phyloP scores from a whole-genome alignment of 2,797 vertebrate genomes.

The Phalanger gymnotis region DNA sequence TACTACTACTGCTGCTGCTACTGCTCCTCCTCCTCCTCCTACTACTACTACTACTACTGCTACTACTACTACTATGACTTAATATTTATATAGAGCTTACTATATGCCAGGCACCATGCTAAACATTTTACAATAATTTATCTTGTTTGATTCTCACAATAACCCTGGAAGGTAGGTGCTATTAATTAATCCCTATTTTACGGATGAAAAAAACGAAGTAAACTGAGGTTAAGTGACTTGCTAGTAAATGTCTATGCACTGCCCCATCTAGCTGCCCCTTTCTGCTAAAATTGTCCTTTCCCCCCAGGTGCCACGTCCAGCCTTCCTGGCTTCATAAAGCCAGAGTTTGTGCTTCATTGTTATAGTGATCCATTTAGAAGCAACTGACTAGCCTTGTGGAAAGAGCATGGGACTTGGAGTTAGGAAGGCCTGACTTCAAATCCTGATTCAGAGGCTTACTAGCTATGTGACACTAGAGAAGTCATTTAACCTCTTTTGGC shows the following conservation, averaged over 20 bases:
- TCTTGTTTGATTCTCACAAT: not conserved
- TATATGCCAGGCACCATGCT: not conserved
- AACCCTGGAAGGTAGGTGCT: not conserved
- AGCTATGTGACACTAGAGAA: not conserved
- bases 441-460: not conserved
- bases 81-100: not conserved
- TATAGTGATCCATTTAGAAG: not conserved
- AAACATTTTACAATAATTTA: not conserved
- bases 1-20: not conserved
- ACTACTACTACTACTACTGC: not conserved
- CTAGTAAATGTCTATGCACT: not conserved
- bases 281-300: not conserved
- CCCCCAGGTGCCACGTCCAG: not conserved
- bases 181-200: not conserved
- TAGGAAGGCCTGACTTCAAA: not conserved
- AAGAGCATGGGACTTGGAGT: not conserved
- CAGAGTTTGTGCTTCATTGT: not conserved
- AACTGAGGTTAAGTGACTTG: not conserved
- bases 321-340: not conserved
- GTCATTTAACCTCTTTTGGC: not conserved
- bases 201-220: not conserved
- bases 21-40: not conserved
- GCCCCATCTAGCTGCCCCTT: not conserved
- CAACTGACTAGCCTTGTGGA: not conserved
- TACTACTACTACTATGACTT: too few species aligned